A percentile compares a stretch with the other conserved stretches of the same genome.
These are phyloP conservation scores for Echeneis naucrates DNA, from an alignment of 2,797 vertebrate genomes.

Conservation along the genomic window DNA sequence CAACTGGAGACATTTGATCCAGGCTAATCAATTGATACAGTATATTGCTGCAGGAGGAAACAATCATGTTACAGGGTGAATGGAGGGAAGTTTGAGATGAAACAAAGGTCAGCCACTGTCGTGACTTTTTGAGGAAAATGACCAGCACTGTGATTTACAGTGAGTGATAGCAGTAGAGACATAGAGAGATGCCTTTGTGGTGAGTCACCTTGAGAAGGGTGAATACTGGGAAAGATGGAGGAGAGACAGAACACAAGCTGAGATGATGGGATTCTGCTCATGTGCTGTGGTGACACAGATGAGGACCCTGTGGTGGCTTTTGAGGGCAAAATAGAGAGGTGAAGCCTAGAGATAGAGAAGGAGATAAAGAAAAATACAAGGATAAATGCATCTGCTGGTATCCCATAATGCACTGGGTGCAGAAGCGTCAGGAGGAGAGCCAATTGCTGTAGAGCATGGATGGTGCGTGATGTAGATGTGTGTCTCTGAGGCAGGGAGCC, in stretches of 20 bases:
- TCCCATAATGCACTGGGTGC: constrained; percentile 61
- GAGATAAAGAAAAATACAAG: constrained; percentile 6
- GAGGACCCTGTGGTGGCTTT: constrained; percentile 5
- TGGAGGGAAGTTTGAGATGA: constrained; percentile 26
- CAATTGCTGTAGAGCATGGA: constrained; percentile 23
- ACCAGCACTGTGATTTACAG: background rate
- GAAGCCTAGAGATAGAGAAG: background rate
- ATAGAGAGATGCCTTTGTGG: constrained; percentile 31
- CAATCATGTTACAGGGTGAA: constrained; percentile 11
- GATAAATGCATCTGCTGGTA: constrained; percentile 21
- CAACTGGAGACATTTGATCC: constrained; percentile 55
- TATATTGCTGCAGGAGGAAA: constrained; percentile 19
- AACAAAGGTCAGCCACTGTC: constrained; percentile 44
- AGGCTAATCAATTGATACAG: constrained; percentile 41
- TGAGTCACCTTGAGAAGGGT: constrained; percentile 76
- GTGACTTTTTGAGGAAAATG: constrained; percentile 3
- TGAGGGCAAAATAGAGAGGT: background rate
- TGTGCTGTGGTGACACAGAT: constrained; percentile 3
- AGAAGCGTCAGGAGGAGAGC: constrained; percentile 32
- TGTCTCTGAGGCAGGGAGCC: background rate
- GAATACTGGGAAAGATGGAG: constrained; percentile 49
- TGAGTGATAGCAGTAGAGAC: background rate
- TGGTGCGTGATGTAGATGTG: constrained; percentile 7
- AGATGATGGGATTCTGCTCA: constrained; percentile 14
- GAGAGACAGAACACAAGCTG: constrained; percentile 28